Evolutionary conservation across 2,888 invertebrate genomes (phyloP), one percentile per base, ranked within the genome.

Genomic region (Actias luna): DNA sequence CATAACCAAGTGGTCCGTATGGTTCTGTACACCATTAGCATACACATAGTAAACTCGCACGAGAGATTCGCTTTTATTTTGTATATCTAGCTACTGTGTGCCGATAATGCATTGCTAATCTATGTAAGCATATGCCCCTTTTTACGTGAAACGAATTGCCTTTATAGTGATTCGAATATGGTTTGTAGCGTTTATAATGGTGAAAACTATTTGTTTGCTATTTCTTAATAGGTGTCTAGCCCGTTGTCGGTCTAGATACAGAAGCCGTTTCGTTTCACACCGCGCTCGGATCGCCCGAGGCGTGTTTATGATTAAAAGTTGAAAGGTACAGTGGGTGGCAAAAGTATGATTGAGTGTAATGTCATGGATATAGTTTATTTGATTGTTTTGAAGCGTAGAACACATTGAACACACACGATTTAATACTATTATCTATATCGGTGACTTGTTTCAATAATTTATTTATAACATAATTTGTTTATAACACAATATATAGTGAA

Each of bases 241-340:
- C 55, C 29, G n/a, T 55, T 55, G 55, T 29, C 55, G 55, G 55
- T 29, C 55, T 55, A 55, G 55, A 55, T 55, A 55, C 55, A 55
- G 55, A 29, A 55, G 68, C 63, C 58, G 64, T 62, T 65, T 68
- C 58, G 63, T 62, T 65, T 68, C 63, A 64, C 65, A 65, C 68
- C 61, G 50, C 52, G 55, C 29, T 42, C 10, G 58, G 31, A 55
- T 63, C 57, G 63, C 63, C 57, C 29, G 58, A 50, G 60, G 61
- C 55, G 35, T 59, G 42, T 65, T 60, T 62, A 60, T 63, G 58
- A 60, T 63, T 60, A 58, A 63, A 61, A 61, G 52, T 58, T 57
- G 63, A 60, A 61, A 61, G 29, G 65, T 65, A 64, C 60, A 52
- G 59, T 57, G 60, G 62, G 58, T 62, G 58, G 57, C 62, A 60